Evolutionary conservation across 2,888 invertebrate species (phyloP).

Genomic region (Pristionchus fissidentatus): DNA sequence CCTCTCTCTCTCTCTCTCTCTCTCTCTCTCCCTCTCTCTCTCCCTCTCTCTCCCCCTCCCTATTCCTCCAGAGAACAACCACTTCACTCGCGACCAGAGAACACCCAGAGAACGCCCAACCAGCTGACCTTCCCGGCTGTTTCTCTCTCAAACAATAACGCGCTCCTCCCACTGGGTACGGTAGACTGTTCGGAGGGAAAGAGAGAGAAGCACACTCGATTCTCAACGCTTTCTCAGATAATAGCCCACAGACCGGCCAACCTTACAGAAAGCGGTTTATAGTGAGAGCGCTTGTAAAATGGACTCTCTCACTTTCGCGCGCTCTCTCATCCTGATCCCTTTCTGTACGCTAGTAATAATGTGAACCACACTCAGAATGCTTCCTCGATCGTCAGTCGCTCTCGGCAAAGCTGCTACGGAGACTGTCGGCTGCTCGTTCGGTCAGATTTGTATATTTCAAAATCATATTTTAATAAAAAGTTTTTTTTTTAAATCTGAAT

Average conservation of each 20-base stretch:
- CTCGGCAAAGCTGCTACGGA: constrained; percentile 15
- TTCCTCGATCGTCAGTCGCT: background rate
- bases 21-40: no score
- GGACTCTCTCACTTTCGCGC: no score
- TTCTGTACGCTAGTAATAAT: no score
- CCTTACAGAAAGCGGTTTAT: no score
- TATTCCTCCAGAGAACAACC: constrained; percentile 19
- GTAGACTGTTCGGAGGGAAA: background rate
- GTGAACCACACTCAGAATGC: constrained; percentile 11
- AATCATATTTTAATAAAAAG: background rate
- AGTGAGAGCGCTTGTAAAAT: no score
- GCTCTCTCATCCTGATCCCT: background rate
- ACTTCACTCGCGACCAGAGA: background rate
- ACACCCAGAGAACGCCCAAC: constrained; percentile 19
- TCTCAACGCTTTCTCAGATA: no score
- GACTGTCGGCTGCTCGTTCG: constrained; percentile 8
- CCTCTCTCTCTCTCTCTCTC: background rate
- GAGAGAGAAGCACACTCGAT: no score
- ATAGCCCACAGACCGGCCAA: no score
- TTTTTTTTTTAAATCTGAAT: no score
- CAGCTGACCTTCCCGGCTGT: background rate
- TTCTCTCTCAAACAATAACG: background rate
- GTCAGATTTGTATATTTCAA: background rate
- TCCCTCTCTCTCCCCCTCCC: background rate
- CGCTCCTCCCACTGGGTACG: background rate